Percentiles rank a stretch among this genome's conserved stretches.
These are phyloP conservation scores for Altica lythri DNA, from an alignment of 2,888 invertebrate genomes.

Conservation along the genomic window DNA sequence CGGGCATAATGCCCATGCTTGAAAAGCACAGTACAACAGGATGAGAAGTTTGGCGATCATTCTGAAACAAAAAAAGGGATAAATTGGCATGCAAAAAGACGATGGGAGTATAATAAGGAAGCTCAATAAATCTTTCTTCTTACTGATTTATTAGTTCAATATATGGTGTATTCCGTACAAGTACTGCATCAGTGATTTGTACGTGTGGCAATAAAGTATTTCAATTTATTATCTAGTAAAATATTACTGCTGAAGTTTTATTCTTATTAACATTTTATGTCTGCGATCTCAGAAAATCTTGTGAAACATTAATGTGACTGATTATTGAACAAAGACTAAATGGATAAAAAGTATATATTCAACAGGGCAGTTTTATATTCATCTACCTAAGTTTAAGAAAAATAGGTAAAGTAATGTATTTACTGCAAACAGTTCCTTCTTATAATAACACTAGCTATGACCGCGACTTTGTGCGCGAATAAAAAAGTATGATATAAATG, in stretches of 20 bases:
- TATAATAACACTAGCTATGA: no score
- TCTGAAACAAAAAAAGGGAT: conserved; percentile 42
- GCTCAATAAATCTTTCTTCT: conserved; percentile 1
- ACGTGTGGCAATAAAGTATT: background rate
- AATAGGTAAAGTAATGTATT: no score
- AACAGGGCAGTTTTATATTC: no score
- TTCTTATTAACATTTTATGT: no score
- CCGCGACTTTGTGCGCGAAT: no score
- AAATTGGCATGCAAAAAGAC: conserved; percentile 12
- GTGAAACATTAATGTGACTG: no score
- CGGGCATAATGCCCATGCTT: conserved; percentile 61
- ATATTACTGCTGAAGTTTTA: background rate
- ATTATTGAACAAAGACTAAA: no score
- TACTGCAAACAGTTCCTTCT: no score
- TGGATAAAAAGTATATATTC: no score
- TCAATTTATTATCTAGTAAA: background rate
- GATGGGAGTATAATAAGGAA: conserved; percentile 9
- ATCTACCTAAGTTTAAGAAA: no score
- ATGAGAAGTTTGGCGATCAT: conserved; percentile 38
- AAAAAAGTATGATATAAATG: no score
- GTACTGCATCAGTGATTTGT: conserved; percentile 5
- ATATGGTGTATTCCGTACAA: conserved; percentile 1
- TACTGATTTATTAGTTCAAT: conserved; percentile 13
- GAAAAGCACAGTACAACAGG: conserved; percentile 24
- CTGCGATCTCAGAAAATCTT: no score